Base-by-base conservation (phyloP, 2,113 vertebrate species). In the Laticauda colubrina region DNA sequence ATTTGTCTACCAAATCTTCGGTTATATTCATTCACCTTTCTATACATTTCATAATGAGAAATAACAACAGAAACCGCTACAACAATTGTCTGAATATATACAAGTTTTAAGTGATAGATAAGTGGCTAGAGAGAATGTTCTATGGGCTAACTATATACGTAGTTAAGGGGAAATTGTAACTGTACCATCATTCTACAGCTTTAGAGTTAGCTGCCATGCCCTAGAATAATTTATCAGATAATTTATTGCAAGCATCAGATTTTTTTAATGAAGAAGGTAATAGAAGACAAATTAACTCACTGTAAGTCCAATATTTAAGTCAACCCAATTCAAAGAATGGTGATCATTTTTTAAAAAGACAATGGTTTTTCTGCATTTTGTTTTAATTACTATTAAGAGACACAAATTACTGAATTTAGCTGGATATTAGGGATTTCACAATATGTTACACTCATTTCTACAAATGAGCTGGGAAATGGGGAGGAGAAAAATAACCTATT, bases 391-490 rank as follows among this genome's bases (percentile, higher is more conserved):
- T 81, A 56, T 69, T 93, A 85, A 90, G 87, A 90, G n/a, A 91
- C 10, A 2, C 4, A 0, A 0, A 53, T 54, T 90, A 29, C 75
- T 2, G 6, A 53, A 51, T 53, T 93, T 94, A 88, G 0, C 86
- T 59, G 89, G 34, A 43, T n/a, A 87, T 43, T 81, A 86, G 92
- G 51, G 24, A 86, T 86, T 90, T 93, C 81, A 86, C 55, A 54
- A 23, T 86, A 55, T 53, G 26, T 86, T 64, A 20, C 20, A 81
- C 53, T 86, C 55, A 90, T 90, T 86, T 61, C 75, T 90, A 24
- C 45, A 93, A 90, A 86, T 86, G 43, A 86, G 45, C 81, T 90
- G 45, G 45, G 75, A 54, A 86, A 90, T 54, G 45, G 18, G 23
- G 24, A 24, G 51, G 43, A 20, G 26, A 18, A 26, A 54, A 11